Base-by-base conservation (phyloP, 2,888 invertebrate genomes). In the Leptothorax acervorum region DNA sequence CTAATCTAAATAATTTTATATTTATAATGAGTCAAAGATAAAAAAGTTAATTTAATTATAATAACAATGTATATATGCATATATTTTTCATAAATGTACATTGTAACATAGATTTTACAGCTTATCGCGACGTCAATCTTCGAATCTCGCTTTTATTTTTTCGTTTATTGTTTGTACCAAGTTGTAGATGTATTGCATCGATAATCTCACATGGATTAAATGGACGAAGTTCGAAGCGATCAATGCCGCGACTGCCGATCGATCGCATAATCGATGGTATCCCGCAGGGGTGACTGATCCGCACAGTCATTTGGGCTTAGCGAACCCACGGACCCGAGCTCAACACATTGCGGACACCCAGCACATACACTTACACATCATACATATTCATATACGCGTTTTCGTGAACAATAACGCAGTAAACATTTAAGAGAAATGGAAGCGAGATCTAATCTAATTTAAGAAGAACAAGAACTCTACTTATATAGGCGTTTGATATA, bases 231-330 rank as follows among this genome's bases (percentile, higher is more conserved):
- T 35, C 35, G 48, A 53, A 66, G 48, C 66, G 75, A 51, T 51
- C 51, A 23, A 53, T 71, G 31, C 11, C 71, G 86, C 31, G 84
- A 88, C 60, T 86, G 89, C 66, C 81, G 35, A 51, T 1, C 85
- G 83, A 88, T 83, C 85, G 81, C 3, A 65, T 18, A 42, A 55
- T 55, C 57, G 15, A 66, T 45, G 9, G 45, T 66, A 66, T 45
- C 28, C 23, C 42, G 42, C 23, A 66, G 28, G 8, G 28, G 23
- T 45, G 45, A 66, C 65, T 66, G 65, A 66, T 66, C 45, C 28
- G 45, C 65, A 66, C 45, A 66, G 65, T 45, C 65, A 45, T 66
- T 66, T 66, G 28, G 15, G 28, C 28, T 66, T 28, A 66, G 45
- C 28, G 57, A 60, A 15, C 57, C 31, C 31, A 31, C 57, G 15